Conservation (phyloP, 2,888 invertebrate species). For the Sinopyrophorus schimmeli region DNA sequence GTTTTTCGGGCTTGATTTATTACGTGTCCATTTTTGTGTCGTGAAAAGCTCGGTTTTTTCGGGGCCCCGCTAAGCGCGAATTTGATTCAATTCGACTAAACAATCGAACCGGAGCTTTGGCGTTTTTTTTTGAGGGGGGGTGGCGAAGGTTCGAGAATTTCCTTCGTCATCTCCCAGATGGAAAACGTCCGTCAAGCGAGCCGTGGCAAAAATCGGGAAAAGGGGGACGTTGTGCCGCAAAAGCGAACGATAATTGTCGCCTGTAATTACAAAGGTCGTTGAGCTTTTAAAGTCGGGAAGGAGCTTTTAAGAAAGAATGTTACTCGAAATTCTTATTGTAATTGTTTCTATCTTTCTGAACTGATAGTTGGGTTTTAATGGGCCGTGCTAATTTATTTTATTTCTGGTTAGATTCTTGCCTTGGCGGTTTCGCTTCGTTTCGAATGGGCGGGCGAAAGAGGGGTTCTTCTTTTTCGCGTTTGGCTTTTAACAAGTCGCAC, state of each 20-base stretch:
- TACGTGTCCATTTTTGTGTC: too few species aligned
- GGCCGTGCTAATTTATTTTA: slow-evolving; percentile 28
- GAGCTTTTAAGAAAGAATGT: slow-evolving; percentile 29
- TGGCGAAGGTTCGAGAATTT: too few species aligned
- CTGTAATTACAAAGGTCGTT: slow-evolving; percentile 18
- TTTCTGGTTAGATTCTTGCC: slow-evolving; percentile 24
- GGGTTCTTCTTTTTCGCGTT: slow-evolving; percentile 6
- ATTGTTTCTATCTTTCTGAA: slow-evolving; percentile 23
- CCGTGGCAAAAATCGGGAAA: too few species aligned
- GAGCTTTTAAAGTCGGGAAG: slow-evolving; percentile 11
- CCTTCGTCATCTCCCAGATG: too few species aligned
- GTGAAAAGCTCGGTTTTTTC: too few species aligned
- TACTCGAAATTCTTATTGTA: slow-evolving; percentile 28
- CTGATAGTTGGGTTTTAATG: slow-evolving; percentile 30
- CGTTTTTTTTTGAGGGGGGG: too few species aligned
- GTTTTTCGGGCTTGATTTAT: slow-evolving; percentile 24
- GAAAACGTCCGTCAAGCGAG: too few species aligned
- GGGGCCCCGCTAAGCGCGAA: too few species aligned
- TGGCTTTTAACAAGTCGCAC: slow-evolving; percentile 7
- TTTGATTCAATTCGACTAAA: too few species aligned
- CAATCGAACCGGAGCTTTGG: too few species aligned
- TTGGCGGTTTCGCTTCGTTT: slow-evolving; percentile 11
- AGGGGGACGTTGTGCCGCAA: too few species aligned
- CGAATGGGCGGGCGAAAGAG: neutral
- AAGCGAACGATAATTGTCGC: slow-evolving; percentile 18